These are phyloP conservation scores for Phyllostomus hastatus DNA, from an alignment of 2,113 vertebrate species.

Conservation along the genomic window DNA sequence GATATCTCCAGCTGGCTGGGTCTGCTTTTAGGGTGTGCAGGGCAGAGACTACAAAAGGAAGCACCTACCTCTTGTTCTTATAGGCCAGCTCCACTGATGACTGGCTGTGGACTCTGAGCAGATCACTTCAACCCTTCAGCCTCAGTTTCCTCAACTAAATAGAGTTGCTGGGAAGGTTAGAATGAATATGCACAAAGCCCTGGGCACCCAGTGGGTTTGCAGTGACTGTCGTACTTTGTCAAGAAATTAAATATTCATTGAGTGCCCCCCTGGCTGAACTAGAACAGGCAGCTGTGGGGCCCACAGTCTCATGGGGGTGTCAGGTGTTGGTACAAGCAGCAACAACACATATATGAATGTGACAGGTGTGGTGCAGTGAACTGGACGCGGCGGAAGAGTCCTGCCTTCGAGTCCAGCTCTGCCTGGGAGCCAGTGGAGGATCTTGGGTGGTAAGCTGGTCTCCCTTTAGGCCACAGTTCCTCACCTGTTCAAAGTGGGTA, in stretches of 20 bases:
- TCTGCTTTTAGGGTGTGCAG: not conserved
- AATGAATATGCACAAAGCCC: not conserved
- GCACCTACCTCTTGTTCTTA: not conserved
- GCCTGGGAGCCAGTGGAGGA: not conserved
- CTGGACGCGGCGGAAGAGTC: not conserved
- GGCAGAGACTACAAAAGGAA: not conserved
- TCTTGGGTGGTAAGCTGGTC: not conserved
- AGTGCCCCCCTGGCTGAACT: not conserved
- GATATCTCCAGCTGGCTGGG: not conserved
- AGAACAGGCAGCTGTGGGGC: not conserved
- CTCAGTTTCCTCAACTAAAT: not conserved
- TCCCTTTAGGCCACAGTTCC: not conserved
- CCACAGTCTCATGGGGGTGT: not conserved
- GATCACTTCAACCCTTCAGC: not conserved
- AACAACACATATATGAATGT: not conserved
- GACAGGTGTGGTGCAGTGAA: not conserved
- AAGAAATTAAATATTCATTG: not conserved
- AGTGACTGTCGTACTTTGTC: not conserved
- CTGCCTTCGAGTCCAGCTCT: not conserved
- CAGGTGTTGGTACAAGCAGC: not conserved
- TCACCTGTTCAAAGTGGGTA: not conserved
- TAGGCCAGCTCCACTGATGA: not conserved
- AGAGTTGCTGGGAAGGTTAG: not conserved
- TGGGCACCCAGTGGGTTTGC: not conserved
- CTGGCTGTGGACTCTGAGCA: not conserved